A percentile compares a stretch with the other conserved stretches of the same genome.
phyloP scores from a whole-genome alignment of 2,797 vertebrate species.

The Crypturellus tataupa region DNA sequence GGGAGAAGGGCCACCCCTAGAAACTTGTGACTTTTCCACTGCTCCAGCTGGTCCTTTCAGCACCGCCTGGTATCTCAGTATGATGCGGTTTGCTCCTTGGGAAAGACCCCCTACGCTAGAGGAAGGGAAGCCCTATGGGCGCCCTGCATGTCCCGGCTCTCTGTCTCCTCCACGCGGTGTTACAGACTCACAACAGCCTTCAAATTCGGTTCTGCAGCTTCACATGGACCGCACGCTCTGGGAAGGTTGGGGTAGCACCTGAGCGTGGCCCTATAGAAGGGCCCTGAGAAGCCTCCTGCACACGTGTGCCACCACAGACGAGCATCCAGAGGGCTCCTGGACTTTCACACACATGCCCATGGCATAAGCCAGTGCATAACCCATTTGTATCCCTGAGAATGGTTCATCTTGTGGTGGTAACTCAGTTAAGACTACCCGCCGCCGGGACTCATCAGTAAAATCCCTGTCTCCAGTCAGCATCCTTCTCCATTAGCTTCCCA shows the following conservation, averaged over 20 bases:
- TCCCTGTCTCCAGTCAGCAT: neutral
- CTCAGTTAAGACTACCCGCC: neutral
- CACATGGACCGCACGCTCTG: too few relatives aligned
- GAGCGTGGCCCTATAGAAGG: neutral
- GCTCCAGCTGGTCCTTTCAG: neutral
- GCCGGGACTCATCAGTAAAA: neutral
- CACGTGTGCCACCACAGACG: neutral
- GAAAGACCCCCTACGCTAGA: neutral
- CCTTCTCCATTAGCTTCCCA: neutral
- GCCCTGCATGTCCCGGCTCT: neutral
- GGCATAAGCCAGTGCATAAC: neutral
- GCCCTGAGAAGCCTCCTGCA: neutral
- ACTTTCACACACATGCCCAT: too few relatives aligned
- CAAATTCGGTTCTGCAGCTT: neutral
- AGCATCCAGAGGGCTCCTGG: neutral
- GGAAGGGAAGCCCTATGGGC: neutral
- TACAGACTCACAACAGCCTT: too few relatives aligned
- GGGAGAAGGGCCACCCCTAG: neutral
- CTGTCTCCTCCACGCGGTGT: neutral
- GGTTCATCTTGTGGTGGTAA: neutral
- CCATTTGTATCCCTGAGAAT: neutral
- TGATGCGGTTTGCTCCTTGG: neutral
- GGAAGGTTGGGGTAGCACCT: too few relatives aligned
- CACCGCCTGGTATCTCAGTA: neutral
- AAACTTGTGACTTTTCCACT: neutral